These are phyloP conservation scores for Drosophila eohydei DNA, from an alignment of 2,888 invertebrate genomes.

Conservation along the genomic window DNA sequence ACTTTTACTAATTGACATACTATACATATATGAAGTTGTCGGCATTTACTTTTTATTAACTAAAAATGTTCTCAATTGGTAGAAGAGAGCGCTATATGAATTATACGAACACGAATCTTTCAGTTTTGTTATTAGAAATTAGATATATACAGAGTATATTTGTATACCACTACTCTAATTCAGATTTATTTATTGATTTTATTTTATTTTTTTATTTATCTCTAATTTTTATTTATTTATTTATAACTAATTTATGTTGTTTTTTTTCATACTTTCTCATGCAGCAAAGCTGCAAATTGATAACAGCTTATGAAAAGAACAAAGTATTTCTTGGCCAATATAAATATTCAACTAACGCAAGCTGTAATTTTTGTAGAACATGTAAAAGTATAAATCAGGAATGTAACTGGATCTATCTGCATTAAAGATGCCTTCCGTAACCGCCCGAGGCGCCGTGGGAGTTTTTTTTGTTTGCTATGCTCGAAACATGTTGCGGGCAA, in stretches of 20 bases:
- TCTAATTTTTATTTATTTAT: no score
- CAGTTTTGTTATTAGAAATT: background rate
- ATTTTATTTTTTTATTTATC: no score
- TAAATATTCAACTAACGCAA: conserved; percentile 1
- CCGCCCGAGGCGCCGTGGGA: conserved; percentile 11
- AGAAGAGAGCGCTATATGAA: background rate
- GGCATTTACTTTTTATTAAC: no score
- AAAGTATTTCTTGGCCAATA: background rate
- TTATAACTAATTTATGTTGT: background rate
- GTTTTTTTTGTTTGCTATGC: background rate
- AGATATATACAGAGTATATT: background rate
- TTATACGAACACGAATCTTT: background rate
- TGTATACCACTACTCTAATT: background rate
- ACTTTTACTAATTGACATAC: no score
- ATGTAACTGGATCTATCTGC: conserved; percentile 6
- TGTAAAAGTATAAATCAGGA: conserved; percentile 5
- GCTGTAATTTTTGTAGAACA: conserved; percentile 6
- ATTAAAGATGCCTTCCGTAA: conserved; percentile 3
- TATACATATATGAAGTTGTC: no score
- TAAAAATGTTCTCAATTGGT: background rate
- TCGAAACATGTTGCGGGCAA: conserved; percentile 7
- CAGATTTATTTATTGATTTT: background rate
- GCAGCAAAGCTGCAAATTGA: background rate
- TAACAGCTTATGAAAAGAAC: background rate
- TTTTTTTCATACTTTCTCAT: background rate